Conservation (phyloP, 2,797 vertebrate species). For the Eulemur albifrons region DNA sequence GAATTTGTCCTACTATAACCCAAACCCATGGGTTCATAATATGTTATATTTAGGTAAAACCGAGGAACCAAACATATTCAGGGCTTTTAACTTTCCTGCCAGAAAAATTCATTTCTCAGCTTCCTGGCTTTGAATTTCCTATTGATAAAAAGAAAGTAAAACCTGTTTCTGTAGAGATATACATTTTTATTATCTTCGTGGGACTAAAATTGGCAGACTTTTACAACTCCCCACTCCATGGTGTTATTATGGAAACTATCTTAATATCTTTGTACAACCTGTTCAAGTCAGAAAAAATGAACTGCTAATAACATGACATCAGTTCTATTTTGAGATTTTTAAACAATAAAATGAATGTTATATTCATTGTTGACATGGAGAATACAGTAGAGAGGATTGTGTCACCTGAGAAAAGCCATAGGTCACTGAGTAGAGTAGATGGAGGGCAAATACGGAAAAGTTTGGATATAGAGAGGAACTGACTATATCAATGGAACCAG, state of each 20-base stretch:
- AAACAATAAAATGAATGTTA: neutral
- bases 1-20: slow-evolving; percentile 36
- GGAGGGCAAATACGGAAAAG: neutral
- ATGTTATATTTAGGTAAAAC: neutral
- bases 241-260: neutral
- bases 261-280: neutral
- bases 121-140: slow-evolving; percentile 42
- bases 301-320: neutral
- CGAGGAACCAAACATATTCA: slow-evolving; percentile 12
- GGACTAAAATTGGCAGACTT: slow-evolving; percentile 17
- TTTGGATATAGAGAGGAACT: neutral
- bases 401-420: neutral
- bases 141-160: neutral
- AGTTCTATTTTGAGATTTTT: neutral
- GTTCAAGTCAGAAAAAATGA: neutral
- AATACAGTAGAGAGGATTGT: neutral
- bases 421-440: neutral
- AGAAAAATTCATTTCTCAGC: slow-evolving; percentile 28
- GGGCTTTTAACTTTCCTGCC: neutral
- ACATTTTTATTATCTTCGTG: slow-evolving; percentile 28
- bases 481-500: neutral
- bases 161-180: neutral
- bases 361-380: neutral
- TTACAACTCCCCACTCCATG: neutral
- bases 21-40: neutral